Conservation (phyloP, 2,797 vertebrate genomes). For the Meda fulgida region DNA sequence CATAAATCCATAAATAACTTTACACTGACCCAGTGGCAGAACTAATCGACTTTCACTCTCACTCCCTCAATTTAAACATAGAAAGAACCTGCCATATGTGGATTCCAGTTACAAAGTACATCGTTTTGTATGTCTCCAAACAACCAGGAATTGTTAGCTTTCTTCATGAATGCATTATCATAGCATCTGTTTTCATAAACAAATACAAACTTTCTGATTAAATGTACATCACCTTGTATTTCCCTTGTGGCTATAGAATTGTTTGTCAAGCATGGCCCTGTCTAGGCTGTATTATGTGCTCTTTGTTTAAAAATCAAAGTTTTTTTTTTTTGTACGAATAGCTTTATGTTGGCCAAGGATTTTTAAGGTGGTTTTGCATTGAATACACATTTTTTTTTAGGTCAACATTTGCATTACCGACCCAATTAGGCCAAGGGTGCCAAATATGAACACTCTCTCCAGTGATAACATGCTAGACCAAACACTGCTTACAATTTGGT, state of each 20-base stretch:
- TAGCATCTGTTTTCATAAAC: constrained; percentile 11
- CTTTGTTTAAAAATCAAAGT: constrained; percentile 1
- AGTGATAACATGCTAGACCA: not conserved
- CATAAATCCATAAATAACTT: no score
- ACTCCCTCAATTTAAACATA: not conserved
- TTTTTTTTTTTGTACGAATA: not conserved
- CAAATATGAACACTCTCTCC: not conserved
- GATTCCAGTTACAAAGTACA: constrained; percentile 1
- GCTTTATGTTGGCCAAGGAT: constrained; percentile 21
- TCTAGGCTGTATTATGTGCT: constrained; percentile 1
- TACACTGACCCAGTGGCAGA: not conserved
- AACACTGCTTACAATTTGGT: constrained; percentile 22
- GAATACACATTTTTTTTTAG: constrained; percentile 1
- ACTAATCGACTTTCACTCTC: not conserved
- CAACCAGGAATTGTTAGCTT: not conserved
- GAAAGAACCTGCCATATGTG: not conserved
- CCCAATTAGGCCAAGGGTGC: constrained; percentile 27
- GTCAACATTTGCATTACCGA: constrained; percentile 18
- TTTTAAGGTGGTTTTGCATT: constrained; percentile 13
- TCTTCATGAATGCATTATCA: not conserved
- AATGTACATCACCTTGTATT: not conserved
- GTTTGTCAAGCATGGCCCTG: not conserved
- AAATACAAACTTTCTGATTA: constrained; percentile 10
- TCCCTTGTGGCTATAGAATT: not conserved
- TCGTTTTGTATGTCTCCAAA: not conserved